Conservation (phyloP, 2,113 vertebrate species). For the Pelmatolapia mariae region DNA sequence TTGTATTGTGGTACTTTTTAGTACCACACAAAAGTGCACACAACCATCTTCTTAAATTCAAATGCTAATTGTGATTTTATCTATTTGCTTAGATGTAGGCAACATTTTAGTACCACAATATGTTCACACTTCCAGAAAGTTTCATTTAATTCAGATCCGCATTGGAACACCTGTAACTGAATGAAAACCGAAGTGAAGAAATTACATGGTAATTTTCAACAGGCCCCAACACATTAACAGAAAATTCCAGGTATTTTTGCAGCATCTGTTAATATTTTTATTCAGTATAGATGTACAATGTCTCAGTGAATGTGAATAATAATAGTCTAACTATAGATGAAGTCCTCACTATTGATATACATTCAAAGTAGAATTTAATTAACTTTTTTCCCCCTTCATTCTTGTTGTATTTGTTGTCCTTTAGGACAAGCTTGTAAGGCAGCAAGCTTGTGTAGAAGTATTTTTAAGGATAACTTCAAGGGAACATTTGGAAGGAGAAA, state of each 20-base stretch:
- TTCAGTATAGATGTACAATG: not conserved
- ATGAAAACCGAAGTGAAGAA: not conserved
- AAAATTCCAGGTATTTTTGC: not conserved
- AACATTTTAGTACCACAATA: not conserved
- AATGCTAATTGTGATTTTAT: not conserved
- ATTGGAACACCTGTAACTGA: not conserved
- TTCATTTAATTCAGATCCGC: not conserved
- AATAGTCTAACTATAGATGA: not conserved
- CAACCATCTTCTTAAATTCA: not conserved
- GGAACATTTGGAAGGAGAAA: not conserved
- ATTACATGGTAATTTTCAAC: not conserved
- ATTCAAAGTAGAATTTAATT: slow-evolving; percentile 1
- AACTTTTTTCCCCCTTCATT: not conserved
- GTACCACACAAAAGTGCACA: not conserved
- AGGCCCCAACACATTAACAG: not conserved
- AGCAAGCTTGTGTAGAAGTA: not conserved
- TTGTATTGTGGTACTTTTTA: not conserved
- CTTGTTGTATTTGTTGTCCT: not conserved
- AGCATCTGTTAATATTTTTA: not conserved
- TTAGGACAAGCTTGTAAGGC: not conserved
- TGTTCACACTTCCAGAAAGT: not conserved
- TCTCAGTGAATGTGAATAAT: not conserved
- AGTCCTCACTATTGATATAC: not conserved
- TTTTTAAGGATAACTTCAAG: slow-evolving; percentile 30
- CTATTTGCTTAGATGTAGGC: not conserved